phyloP scores from a whole-genome alignment of 2,888 invertebrate species.

The Rhogogaster chlorosoma region DNA sequence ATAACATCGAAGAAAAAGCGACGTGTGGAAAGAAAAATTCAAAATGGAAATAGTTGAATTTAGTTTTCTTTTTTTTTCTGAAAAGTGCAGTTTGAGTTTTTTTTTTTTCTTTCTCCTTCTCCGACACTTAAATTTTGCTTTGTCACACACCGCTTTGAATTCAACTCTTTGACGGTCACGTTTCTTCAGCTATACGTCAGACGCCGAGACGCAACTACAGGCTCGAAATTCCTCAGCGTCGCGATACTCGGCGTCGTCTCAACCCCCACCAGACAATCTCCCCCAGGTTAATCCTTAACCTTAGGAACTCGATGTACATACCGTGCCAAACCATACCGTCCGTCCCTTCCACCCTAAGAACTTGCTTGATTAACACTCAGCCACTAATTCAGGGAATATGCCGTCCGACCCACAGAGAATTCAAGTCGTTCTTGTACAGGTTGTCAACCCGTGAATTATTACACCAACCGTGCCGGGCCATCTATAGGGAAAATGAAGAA shows the following conservation, averaged over 20 bases:
- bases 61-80: too few species aligned
- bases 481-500: not conserved
- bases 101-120: not conserved
- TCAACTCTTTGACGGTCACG: slow-evolving; percentile 28
- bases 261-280: not conserved
- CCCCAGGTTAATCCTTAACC: slow-evolving; percentile 33
- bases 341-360: slow-evolving; percentile 35
- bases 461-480: not conserved
- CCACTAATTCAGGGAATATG: slow-evolving; percentile 43
- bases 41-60: not conserved
- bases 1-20: not conserved
- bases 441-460: slow-evolving; percentile 21
- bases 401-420: slow-evolving; percentile 33
- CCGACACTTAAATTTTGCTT: too few species aligned
- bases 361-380: slow-evolving; percentile 48
- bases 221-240: slow-evolving; percentile 42
- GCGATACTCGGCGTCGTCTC: slow-evolving; percentile 12
- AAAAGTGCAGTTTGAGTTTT: too few species aligned
- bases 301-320: slow-evolving; percentile 44
- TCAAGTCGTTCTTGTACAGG: slow-evolving; percentile 23
- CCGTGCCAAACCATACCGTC: slow-evolving; percentile 42
- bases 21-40: not conserved
- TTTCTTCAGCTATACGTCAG: not conserved
- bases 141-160: not conserved
- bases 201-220: not conserved